phyloP scores from a whole-genome alignment of 2,797 vertebrate species.

The Notoglanidium macrostoma region DNA sequence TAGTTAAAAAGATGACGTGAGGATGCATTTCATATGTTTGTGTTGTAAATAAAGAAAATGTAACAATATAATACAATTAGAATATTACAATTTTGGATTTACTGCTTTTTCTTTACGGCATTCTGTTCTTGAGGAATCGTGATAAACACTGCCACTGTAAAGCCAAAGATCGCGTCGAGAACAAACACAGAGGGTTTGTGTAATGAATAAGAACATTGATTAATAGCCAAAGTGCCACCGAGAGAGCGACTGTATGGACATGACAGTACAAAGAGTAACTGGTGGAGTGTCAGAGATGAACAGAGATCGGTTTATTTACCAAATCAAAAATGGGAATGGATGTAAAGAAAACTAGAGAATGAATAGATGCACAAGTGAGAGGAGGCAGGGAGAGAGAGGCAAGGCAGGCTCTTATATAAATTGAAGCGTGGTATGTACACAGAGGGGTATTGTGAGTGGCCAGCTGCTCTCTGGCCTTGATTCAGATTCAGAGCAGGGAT shows the following conservation, averaged over 20 bases:
- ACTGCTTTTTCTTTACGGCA: not conserved
- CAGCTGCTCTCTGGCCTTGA: slow-evolving; percentile 67
- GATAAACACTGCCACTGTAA: slow-evolving; percentile 14
- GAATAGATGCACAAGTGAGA: slow-evolving; percentile 30
- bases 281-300: not conserved
- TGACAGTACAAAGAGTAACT: not conserved
- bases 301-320: slow-evolving; percentile 25
- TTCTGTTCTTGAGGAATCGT: not conserved
- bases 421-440: slow-evolving; percentile 63
- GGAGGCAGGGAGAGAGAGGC: slow-evolving; percentile 34
- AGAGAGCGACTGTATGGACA: not conserved
- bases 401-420: slow-evolving; percentile 59
- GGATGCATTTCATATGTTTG: not conserved
- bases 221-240: not conserved
- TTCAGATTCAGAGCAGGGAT: slow-evolving; percentile 55
- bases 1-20: not conserved
- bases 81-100: not conserved
- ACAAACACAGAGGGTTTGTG: slow-evolving; percentile 2
- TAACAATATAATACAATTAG: not conserved
- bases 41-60: not conserved
- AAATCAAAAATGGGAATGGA: slow-evolving; percentile 21
- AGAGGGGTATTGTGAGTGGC: slow-evolving; percentile 72
- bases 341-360: slow-evolving; percentile 24
- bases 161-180: slow-evolving; percentile 26
- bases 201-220: slow-evolving; percentile 47